Evolutionary conservation across 1,140 invertebrate species (phyloP).

Genomic region (Ctenoplectra terminalis): DNA sequence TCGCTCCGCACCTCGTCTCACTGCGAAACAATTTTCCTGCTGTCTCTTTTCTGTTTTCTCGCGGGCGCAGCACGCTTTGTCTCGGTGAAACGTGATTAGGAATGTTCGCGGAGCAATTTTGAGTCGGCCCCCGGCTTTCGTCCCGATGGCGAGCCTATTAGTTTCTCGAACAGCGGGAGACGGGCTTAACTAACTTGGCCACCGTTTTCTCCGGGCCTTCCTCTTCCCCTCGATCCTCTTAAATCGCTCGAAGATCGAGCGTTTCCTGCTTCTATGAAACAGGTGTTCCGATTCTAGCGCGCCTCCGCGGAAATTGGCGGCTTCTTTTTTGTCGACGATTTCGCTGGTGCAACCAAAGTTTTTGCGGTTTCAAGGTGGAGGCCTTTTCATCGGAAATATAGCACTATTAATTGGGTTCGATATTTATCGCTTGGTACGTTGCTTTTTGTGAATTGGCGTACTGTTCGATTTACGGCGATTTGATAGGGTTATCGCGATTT

Average conservation of each 20-base stretch:
- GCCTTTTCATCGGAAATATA: not conserved
- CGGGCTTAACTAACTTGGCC: conserved; percentile 66
- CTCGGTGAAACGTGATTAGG: conserved; percentile 67
- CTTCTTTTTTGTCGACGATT: not conserved
- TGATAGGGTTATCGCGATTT: too few species aligned
- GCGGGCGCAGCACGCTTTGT: conserved; percentile 49
- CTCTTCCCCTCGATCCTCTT: not conserved
- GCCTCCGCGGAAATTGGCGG: too few species aligned
- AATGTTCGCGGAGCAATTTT: conserved; percentile 69
- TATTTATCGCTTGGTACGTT: not conserved
- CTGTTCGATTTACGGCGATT: too few species aligned
- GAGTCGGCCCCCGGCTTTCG: conserved; percentile 71
- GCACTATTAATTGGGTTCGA: not conserved
- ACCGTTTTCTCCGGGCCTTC: conserved; percentile 36
- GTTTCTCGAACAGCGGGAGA: conserved; percentile 62
- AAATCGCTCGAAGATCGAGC: not conserved
- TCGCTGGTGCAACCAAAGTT: not conserved
- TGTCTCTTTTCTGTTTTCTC: conserved; percentile 29
- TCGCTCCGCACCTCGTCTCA: conserved; percentile 13
- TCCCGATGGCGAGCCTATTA: conserved; percentile 73
- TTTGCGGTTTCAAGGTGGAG: not conserved
- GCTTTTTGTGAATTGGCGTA: too few species aligned
- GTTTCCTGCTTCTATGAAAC: conserved; percentile 10
- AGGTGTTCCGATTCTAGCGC: not conserved
- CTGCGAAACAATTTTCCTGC: not conserved